These are phyloP conservation scores for Ceratoteleas bidentatus DNA, from an alignment of 1,140 invertebrate genomes.

Conservation along the genomic window DNA sequence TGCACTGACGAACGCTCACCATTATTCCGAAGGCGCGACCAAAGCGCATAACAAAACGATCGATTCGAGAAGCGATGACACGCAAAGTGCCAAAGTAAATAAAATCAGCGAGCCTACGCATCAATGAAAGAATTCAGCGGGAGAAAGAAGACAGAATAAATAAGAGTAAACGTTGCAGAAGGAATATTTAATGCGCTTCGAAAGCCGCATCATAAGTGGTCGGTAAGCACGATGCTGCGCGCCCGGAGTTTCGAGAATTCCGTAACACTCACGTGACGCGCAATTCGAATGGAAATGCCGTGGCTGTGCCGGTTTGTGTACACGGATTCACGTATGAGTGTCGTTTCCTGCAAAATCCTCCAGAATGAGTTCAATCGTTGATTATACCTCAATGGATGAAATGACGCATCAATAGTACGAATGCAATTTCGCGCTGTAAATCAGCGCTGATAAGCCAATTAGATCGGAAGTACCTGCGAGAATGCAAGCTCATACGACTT, in stretches of 20 bases:
- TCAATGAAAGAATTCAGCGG: slow-evolving; percentile 47
- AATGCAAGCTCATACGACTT: slow-evolving; percentile 20
- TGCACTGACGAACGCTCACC: not conserved
- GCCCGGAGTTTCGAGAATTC: slow-evolving; percentile 55
- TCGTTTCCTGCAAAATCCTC: slow-evolving; percentile 55
- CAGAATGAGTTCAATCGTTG: slow-evolving; percentile 49
- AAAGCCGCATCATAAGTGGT: slow-evolving; percentile 62
- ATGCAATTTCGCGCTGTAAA: slow-evolving; percentile 42
- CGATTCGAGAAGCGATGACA: slow-evolving; percentile 54
- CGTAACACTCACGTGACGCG: slow-evolving; percentile 55
- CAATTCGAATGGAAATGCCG: slow-evolving; percentile 60
- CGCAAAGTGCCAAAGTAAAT: slow-evolving; percentile 63
- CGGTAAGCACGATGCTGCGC: slow-evolving; percentile 51
- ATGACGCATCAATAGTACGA: slow-evolving; percentile 43
- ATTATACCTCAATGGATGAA: slow-evolving; percentile 48
- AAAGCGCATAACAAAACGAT: slow-evolving; percentile 50
- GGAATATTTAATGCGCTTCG: slow-evolving; percentile 59
- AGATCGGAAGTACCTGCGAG: slow-evolving; percentile 25
- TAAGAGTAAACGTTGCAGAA: slow-evolving; percentile 59
- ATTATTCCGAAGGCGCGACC: slow-evolving; percentile 22
- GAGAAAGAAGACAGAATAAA: slow-evolving; percentile 57
- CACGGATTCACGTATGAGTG: slow-evolving; percentile 44
- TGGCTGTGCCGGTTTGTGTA: slow-evolving; percentile 37
- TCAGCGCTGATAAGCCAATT: slow-evolving; percentile 39
- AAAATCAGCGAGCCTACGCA: slow-evolving; percentile 56